Conservation (phyloP, 2,888 invertebrate genomes). For the Homarus gammarus region DNA sequence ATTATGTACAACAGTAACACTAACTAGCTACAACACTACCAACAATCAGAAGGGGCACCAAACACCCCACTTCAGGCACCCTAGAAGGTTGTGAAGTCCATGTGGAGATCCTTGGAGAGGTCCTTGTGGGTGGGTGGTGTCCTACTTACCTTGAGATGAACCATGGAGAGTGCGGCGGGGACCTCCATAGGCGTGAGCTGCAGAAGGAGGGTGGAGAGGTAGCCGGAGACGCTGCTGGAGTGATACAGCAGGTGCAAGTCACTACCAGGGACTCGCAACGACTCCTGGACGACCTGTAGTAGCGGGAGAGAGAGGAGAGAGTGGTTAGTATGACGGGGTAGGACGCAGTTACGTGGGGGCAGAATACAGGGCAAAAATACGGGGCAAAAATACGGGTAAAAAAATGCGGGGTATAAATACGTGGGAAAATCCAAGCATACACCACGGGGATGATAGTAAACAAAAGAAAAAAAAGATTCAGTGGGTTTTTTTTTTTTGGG, state of each 20-base stretch:
- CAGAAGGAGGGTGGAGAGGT: slow-evolving; percentile 94
- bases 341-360: background rate
- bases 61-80: too few species aligned
- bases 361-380: background rate
- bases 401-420: too few species aligned
- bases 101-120: too few species aligned
- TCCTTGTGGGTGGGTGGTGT: too few species aligned
- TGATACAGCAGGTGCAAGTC: slow-evolving; percentile 96
- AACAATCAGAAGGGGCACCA: too few species aligned
- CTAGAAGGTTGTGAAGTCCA: too few species aligned
- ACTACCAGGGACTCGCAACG: slow-evolving; percentile 95
- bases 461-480: background rate
- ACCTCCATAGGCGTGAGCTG: slow-evolving; percentile 89
- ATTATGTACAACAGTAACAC: too few species aligned
- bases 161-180: slow-evolving; percentile 89
- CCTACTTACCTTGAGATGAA: slow-evolving; percentile 86
- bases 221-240: slow-evolving; percentile 96
- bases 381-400: too few species aligned
- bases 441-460: too few species aligned
- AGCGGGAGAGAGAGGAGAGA: background rate
- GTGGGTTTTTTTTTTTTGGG: too few species aligned
- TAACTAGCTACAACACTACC: too few species aligned
- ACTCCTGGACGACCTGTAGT: slow-evolving; percentile 94
- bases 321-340: slow-evolving; percentile 6
- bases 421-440: too few species aligned